Base-by-base conservation (phyloP, 2,113 vertebrate species). In the Triplophysa rosa region DNA sequence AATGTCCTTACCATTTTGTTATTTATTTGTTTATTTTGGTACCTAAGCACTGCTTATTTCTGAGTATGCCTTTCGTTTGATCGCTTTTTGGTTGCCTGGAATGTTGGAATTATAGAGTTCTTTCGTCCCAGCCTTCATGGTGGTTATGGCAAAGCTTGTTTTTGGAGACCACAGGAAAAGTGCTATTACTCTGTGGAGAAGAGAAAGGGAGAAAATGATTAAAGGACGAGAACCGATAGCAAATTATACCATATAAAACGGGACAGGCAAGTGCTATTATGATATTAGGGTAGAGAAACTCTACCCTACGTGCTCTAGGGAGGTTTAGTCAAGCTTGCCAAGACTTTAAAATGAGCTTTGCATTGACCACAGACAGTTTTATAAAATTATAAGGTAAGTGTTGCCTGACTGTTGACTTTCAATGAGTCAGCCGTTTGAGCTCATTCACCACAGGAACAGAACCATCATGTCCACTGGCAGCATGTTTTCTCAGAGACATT, bases 31-130 rank as follows among this genome's bases (percentile, higher is more conserved):
- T 80, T 65, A 21, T 65, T 0, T 16, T 65, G 58, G 70, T 17
- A 14, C 5, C 29, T 16, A 17, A 26, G 42, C 11, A 5, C 21
- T 29, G 29, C 54, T 68, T 26, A 49, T 68, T 52, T 68, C 56
- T 40, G 42, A 68, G 24, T n/a, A 68, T 26, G 4, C 45, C 17
- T 63, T 67, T 42, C 26, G 29, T 54, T 68, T 72, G 78, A 77
- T 80, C 66, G 14, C 42, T 77, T 21, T 40, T 54, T 37, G 42
- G 68, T 77, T 69, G 86, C 81, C 83, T 87, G 83, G 90, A 92
- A 90, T 91, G 87, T 85, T 66, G 67, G 90, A 92, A 92, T 93
- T 83, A 90, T 80, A 91, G 88, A 90, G 82, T 67, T 42, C 67
- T 37, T 84, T 86, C 72, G 19, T 77, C 62, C 8, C 56, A 14